Evolutionary conservation across 2,797 vertebrate genomes (phyloP).

Genomic region (Falco biarmicus): DNA sequence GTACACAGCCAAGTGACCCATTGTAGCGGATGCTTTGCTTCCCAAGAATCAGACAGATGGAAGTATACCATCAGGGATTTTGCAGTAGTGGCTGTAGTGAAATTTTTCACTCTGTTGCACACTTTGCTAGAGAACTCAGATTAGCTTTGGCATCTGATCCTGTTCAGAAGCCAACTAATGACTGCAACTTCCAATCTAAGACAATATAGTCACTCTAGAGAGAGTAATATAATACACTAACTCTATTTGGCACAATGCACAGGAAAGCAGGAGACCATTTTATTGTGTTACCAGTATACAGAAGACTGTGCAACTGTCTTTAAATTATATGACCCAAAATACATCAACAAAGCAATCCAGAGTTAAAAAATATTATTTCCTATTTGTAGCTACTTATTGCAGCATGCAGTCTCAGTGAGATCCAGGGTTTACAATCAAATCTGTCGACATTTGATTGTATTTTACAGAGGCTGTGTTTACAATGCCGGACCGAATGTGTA

Average conservation of each 20-base stretch:
- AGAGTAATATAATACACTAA: conserved; percentile 32
- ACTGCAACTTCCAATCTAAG: conserved; percentile 57
- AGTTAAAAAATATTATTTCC: not conserved
- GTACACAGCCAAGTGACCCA: conserved; percentile 28
- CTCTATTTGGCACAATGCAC: conserved; percentile 13
- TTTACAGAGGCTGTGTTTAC: not conserved
- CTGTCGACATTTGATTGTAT: not conserved
- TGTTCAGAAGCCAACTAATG: conserved; percentile 60
- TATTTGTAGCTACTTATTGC: conserved; percentile 1
- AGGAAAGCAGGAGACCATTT: conserved; percentile 47
- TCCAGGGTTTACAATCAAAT: not conserved
- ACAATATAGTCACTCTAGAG: conserved; percentile 29
- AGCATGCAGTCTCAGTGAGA: not conserved
- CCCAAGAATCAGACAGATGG: conserved; percentile 56
- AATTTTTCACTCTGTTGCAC: conserved; percentile 63
- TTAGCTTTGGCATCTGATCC: conserved; percentile 54
- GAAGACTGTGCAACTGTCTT: not conserved
- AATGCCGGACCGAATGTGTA: not conserved
- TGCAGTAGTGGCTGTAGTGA: conserved; percentile 14
- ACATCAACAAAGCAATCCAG: conserved; percentile 18
- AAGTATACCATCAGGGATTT: conserved; percentile 32
- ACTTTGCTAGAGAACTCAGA: conserved; percentile 47
- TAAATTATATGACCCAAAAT: conserved; percentile 46
- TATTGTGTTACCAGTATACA: not conserved
- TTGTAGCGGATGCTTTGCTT: not conserved